Evolutionary conservation across 1,140 invertebrate species (phyloP).

Genomic region (Aphaenogaster rudis): DNA sequence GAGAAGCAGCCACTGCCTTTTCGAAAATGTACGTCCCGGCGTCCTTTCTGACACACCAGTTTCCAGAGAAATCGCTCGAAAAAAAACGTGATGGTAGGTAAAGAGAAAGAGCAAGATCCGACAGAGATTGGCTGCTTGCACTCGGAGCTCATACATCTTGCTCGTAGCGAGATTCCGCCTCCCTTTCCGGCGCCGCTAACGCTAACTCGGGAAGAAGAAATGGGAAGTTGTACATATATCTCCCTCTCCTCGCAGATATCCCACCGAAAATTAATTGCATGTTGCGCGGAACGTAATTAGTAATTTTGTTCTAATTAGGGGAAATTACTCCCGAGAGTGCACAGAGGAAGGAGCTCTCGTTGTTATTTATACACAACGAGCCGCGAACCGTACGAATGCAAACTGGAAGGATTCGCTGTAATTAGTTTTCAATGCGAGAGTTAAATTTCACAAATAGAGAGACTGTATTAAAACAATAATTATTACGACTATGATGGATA

Average conservation of each 20-base stretch:
- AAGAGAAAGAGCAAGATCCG: conserved; percentile 47
- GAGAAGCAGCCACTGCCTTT: conserved; percentile 14
- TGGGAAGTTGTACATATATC: conserved; percentile 55
- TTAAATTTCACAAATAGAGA: not conserved
- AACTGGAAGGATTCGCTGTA: conserved; percentile 47
- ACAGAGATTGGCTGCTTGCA: conserved; percentile 61
- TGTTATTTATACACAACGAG: conserved; percentile 41
- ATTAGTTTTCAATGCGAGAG: conserved; percentile 46
- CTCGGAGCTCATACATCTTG: conserved; percentile 57
- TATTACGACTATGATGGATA: conserved; percentile 2
- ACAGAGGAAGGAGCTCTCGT: conserved; percentile 22
- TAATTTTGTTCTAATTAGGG: conserved; percentile 75
- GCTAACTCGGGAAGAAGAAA: conserved; percentile 53
- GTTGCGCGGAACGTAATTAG: conserved; percentile 68
- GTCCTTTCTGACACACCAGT: conserved; percentile 27
- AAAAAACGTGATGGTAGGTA: conserved; percentile 39
- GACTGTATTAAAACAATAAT: conserved; percentile 41
- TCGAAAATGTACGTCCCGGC: conserved; percentile 32
- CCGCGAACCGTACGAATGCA: not conserved
- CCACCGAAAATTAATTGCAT: conserved; percentile 68
- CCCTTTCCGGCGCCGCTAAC: conserved; percentile 47
- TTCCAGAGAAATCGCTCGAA: conserved; percentile 59
- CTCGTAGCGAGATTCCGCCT: conserved; percentile 55
- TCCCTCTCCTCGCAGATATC: conserved; percentile 31
- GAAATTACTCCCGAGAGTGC: conserved; percentile 52